Conservation (phyloP, 2,888 invertebrate species). For the Byasa hedistus region DNA sequence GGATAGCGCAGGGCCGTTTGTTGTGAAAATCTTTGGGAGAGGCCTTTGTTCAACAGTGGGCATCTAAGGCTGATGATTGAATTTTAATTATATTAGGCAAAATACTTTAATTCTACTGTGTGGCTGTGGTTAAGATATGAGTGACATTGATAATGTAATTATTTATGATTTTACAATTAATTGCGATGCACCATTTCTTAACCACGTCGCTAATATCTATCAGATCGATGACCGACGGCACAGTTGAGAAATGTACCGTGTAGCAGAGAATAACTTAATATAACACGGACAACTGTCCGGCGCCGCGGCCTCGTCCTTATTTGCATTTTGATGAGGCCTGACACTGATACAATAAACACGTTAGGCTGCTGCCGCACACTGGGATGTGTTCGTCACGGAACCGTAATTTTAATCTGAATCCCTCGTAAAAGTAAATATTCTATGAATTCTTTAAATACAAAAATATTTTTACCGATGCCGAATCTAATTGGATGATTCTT, state of each 20-base stretch:
- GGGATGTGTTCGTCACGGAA: conserved; percentile 31
- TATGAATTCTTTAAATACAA: background rate
- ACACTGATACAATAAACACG: conserved; percentile 79
- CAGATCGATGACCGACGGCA: conserved; percentile 24
- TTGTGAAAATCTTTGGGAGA: no score
- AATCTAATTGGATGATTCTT: no score
- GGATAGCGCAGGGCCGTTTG: no score
- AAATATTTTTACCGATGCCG: no score
- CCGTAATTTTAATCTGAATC: conserved; percentile 12
- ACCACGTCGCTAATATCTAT: background rate
- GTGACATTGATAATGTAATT: background rate
- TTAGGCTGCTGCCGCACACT: conserved; percentile 47
- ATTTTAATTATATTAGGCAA: no score
- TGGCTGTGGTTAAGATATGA: no score
- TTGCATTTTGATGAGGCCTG: conserved; percentile 79
- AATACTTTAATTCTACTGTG: no score
- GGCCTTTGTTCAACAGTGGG: no score
- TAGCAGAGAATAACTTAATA: conserved; percentile 69
- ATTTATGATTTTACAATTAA: background rate
- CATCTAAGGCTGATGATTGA: no score
- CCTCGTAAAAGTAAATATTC: background rate
- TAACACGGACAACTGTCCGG: conserved; percentile 66
- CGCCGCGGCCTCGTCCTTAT: conserved; percentile 58
- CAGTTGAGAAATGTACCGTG: conserved; percentile 44
- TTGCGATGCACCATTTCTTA: background rate